These are phyloP conservation scores for Sphaerophoria rueppellii DNA, from an alignment of 2,888 invertebrate genomes.

Conservation along the genomic window DNA sequence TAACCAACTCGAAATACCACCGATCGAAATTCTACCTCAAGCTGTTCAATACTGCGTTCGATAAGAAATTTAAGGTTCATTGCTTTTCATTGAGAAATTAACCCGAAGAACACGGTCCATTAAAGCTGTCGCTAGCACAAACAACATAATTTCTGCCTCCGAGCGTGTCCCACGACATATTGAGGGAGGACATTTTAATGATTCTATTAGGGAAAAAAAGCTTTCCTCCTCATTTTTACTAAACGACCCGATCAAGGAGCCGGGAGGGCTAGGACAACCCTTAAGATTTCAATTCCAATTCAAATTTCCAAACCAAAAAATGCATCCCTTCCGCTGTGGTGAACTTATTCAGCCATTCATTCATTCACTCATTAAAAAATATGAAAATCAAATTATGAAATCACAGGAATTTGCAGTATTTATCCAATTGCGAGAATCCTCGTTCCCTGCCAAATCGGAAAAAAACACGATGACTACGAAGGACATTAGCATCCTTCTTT, in stretches of 20 bases:
- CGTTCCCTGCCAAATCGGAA: conserved; percentile 7
- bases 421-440: conserved; percentile 63
- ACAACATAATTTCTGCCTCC: conserved; percentile 11
- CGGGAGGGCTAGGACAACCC: conserved; percentile 17
- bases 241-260: not conserved
- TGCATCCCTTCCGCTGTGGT: conserved; percentile 45
- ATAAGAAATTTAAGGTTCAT: conserved; percentile 54
- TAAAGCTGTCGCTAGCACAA: conserved; percentile 53
- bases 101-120: conserved; percentile 67
- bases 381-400: conserved; percentile 73
- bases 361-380: conserved; percentile 71
- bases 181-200: conserved; percentile 2
- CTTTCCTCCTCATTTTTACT: not conserved
- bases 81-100: conserved; percentile 62
- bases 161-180: conserved; percentile 8
- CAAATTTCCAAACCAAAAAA: not conserved
- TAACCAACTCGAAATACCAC: not conserved
- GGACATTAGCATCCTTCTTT: conserved; percentile 17
- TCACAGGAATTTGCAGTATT: conserved; percentile 74
- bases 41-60: conserved; percentile 13
- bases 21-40: not conserved
- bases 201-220: conserved; percentile 32
- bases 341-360: conserved; percentile 50
- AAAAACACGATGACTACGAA: not conserved
- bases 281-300: conserved; percentile 4